Base-by-base conservation (phyloP, 2,113 vertebrate genomes). In the Oreocharis arfaki region DNA sequence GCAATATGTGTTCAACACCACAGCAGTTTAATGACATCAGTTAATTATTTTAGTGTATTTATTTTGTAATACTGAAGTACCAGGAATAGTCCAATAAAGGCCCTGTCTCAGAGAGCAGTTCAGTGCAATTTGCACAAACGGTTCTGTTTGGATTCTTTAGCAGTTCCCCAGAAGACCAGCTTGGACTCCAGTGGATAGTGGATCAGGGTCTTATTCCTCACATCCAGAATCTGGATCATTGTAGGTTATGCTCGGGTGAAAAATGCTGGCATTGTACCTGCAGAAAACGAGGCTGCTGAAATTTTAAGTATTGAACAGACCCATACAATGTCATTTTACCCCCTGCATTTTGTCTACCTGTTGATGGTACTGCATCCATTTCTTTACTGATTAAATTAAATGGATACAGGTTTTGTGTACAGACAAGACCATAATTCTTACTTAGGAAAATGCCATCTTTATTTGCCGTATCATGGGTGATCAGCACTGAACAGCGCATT, bases 301-400 rank as follows among this genome's bases (percentile, higher is more conserved):
- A 68, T 37, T 37, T 0, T 39, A 79, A 65, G 55, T 61, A 78
- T 53, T 35, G 8, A 60, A 33, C 47, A 53, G 82, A 46, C 23
- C 35, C 41, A 41, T 53, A 42, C 22, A 46, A 5, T 91, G 28
- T 33, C 4, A 57, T 92, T 91, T 90, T 80, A 60, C 26, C 9
- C 22, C 17, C 27, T 85, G 35, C 11, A 10, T 85, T 93, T 95
- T 82, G 39, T 47, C 35, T 82, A 1, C 8, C 1, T 20, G 19
- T 73, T 86, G 75, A n/a, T 6, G 8, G 46, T 47, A 74, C 50
- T 57, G 33, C 57, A 85, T 80, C 63, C 39, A 24, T 93, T 92
- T 95, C 61, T 96, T 61, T 93, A 90, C 92, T 92, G 50, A 89
- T 92, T 88, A 78, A 65, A 81, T 90, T 87, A 94, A 97, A 91